Percentiles rank a stretch among this genome's conserved stretches.
Evolutionary conservation across 2,797 vertebrate species (phyloP).

Genomic region (Poeciliopsis turneri): DNA sequence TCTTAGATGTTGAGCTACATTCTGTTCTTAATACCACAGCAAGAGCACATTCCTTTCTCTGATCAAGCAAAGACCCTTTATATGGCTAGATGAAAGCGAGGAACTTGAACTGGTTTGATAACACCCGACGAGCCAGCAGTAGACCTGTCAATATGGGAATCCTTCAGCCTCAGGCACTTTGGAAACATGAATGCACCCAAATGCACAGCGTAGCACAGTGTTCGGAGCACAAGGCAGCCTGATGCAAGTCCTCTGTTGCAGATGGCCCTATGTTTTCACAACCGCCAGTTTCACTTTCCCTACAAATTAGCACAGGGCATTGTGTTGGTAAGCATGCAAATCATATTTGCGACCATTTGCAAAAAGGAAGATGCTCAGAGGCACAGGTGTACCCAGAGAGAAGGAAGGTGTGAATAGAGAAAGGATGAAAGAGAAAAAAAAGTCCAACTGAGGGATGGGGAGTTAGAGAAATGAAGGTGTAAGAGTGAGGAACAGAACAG

Average conservation of each 20-base stretch:
- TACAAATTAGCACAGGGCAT: slow-evolving; percentile 32
- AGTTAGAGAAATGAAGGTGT: slow-evolving; percentile 1
- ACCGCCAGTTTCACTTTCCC: slow-evolving; percentile 35
- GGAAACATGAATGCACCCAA: slow-evolving; percentile 62
- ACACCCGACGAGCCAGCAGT: slow-evolving; percentile 58
- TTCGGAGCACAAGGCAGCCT: slow-evolving; percentile 57
- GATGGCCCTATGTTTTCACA: slow-evolving; percentile 42
- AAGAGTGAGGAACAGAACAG: slow-evolving; percentile 1
- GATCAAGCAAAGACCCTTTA: slow-evolving; percentile 57
- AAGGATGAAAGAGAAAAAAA: not conserved
- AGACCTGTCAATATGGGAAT: slow-evolving; percentile 61
- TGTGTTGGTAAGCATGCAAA: slow-evolving; percentile 40
- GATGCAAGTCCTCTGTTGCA: slow-evolving; percentile 55
- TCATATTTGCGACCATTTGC: slow-evolving; percentile 36
- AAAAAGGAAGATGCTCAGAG: slow-evolving; percentile 19
- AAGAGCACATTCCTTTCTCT: slow-evolving; percentile 42
- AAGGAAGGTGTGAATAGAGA: not conserved
- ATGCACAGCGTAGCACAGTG: slow-evolving; percentile 37
- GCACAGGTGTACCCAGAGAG: slow-evolving; percentile 25
- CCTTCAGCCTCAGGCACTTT: slow-evolving; percentile 63
- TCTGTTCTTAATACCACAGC: slow-evolving; percentile 30
- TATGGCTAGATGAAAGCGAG: slow-evolving; percentile 58
- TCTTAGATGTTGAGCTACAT: slow-evolving; percentile 29
- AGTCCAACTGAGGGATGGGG: not conserved
- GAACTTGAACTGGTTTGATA: slow-evolving; percentile 60